Evolutionary conservation across 2,888 invertebrate genomes (phyloP).

Genomic region (Chrysina gloriosa): DNA sequence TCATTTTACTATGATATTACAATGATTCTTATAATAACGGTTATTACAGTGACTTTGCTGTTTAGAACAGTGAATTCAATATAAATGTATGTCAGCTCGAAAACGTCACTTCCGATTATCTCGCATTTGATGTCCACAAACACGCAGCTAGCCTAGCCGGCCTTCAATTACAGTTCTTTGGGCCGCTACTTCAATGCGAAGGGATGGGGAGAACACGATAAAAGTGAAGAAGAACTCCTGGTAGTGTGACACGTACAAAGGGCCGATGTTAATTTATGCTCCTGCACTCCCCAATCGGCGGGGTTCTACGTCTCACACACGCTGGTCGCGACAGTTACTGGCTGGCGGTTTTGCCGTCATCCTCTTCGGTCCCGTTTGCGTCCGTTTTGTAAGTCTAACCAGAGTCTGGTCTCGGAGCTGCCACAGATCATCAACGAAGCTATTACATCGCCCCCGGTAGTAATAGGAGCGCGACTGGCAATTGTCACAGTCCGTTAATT

Average conservation of each 20-base stretch:
- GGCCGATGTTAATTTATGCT: slow-evolving; percentile 24
- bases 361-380: background rate
- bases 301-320: background rate
- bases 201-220: slow-evolving; percentile 11
- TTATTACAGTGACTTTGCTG: too few species aligned
- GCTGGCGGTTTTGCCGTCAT: background rate
- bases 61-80: background rate
- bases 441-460: slow-evolving; percentile 31
- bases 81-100: too few species aligned
- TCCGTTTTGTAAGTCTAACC: slow-evolving; percentile 9
- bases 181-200: too few species aligned
- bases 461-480: slow-evolving; percentile 34
- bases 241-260: slow-evolving; percentile 8
- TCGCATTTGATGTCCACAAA: too few species aligned
- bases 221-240: slow-evolving; percentile 12
- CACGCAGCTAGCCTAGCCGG: too few species aligned
- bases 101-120: too few species aligned
- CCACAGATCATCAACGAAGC: slow-evolving; percentile 32
- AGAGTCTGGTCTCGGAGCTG: slow-evolving; percentile 9
- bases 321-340: background rate
- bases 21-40: background rate
- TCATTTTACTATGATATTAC: background rate
- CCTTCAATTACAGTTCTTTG: too few species aligned
- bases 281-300: background rate
- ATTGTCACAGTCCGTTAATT: slow-evolving; percentile 39